Conservation (phyloP, 2,113 vertebrate species). For the Gila orcuttii region DNA sequence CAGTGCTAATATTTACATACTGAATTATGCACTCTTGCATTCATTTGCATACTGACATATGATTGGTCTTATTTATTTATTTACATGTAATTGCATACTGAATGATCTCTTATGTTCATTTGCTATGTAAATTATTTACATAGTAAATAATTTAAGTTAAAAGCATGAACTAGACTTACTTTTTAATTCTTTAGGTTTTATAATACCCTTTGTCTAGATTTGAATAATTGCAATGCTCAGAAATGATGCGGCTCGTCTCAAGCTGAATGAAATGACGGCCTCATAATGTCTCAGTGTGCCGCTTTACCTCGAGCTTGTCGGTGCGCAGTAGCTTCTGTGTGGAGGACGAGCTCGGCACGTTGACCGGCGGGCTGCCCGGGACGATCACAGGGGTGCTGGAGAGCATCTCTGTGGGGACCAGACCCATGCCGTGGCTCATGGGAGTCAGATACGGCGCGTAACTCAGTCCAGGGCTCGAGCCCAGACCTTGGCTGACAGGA, state of each 20-base stretch:
- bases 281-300: neutral
- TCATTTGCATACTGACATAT: too few species aligned
- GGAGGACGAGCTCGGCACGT: slow-evolving; percentile 84
- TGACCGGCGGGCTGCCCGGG: slow-evolving; percentile 91
- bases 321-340: slow-evolving; percentile 96
- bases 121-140: too few species aligned
- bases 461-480: slow-evolving; percentile 89
- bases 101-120: too few species aligned
- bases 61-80: too few species aligned
- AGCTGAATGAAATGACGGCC: neutral
- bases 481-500: slow-evolving; percentile 91
- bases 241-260: neutral
- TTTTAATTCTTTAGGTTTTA: neutral
- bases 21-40: too few species aligned
- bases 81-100: too few species aligned
- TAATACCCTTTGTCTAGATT: too few species aligned
- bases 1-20: too few species aligned
- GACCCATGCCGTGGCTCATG: slow-evolving; percentile 94
- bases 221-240: neutral
- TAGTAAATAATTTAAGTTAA: neutral
- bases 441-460: slow-evolving; percentile 95
- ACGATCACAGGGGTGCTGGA: slow-evolving; percentile 88
- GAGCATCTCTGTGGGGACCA: slow-evolving; percentile 96
- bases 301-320: slow-evolving; percentile 95
- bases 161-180: neutral